Evolutionary conservation across 2,888 invertebrate species (phyloP).

Genomic region (Hypsopygia costalis): DNA sequence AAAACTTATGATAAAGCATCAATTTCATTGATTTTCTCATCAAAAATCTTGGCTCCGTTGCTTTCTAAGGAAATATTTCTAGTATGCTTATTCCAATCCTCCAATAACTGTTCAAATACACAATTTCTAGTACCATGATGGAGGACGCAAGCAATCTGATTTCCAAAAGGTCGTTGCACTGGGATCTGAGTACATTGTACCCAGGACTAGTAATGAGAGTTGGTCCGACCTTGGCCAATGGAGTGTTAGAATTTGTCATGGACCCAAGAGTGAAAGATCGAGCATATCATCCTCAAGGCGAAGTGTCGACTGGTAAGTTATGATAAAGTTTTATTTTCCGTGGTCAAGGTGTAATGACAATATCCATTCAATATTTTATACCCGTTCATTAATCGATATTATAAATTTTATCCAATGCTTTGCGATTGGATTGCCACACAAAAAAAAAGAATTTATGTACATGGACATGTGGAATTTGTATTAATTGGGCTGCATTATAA

Average conservation of each 20-base stretch:
- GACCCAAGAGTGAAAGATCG: slow-evolving; percentile 81
- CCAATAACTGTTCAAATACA: background rate
- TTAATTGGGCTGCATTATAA: no score
- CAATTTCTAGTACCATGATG: slow-evolving; percentile 76
- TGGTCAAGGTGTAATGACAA: no score
- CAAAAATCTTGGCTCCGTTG: slow-evolving; percentile 4
- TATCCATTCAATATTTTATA: no score
- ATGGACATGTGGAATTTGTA: no score
- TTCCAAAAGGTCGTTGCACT: slow-evolving; percentile 85
- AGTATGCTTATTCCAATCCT: no score
- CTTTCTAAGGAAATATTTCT: no score
- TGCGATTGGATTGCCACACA: no score
- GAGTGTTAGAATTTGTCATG: slow-evolving; percentile 87
- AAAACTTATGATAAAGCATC: no score
- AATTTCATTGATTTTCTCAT: background rate
- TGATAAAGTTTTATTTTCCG: no score
- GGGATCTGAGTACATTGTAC: slow-evolving; percentile 87
- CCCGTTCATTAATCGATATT: no score
- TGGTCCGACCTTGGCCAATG: slow-evolving; percentile 86
- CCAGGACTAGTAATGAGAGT: slow-evolving; percentile 88
- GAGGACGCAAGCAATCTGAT: slow-evolving; percentile 85
- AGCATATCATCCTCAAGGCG: slow-evolving; percentile 72
- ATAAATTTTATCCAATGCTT: no score
- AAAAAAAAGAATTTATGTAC: no score
- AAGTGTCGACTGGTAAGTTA: slow-evolving; percentile 82